A percentile compares a stretch with the other conserved stretches of the same genome.
These are phyloP conservation scores for Colletes gigas DNA, from an alignment of 1,140 invertebrate genomes.

Conservation along the genomic window DNA sequence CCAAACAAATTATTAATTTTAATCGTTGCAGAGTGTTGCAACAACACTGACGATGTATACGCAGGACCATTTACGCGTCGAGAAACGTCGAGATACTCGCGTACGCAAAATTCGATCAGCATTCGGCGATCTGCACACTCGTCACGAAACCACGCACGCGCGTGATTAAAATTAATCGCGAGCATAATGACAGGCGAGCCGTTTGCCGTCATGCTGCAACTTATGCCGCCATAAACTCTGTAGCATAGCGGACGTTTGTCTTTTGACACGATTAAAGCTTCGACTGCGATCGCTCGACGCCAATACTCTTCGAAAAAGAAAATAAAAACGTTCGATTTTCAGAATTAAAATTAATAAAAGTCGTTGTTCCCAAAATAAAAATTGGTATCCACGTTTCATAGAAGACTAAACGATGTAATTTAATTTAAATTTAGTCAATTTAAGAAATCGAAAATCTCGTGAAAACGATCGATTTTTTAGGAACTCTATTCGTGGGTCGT, in stretches of 20 bases:
- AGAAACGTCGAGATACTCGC: not conserved
- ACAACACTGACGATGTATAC: no score
- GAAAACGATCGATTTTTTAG: no score
- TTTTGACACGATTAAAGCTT: not conserved
- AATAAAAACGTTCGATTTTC: no score
- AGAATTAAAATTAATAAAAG: no score
- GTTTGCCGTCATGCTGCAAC: not conserved
- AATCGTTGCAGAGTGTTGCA: no score
- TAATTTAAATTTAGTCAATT: no score
- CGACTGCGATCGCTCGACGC: no score
- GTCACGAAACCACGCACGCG: conserved; percentile 9
- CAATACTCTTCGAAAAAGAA: not conserved
- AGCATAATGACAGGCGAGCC: conserved; percentile 12
- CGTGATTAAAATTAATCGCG: conserved; percentile 23
- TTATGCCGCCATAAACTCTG: not conserved
- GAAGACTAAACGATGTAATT: no score
- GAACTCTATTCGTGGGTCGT: not conserved
- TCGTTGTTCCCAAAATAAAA: no score
- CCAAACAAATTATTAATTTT: no score
- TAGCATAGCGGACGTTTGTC: not conserved
- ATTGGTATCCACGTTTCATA: no score
- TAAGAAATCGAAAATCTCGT: no score
- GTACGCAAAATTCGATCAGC: conserved; percentile 20
- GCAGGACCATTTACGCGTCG: not conserved
- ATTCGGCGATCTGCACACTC: not conserved